These are phyloP conservation scores for Callipepla californica DNA, from an alignment of 2,113 vertebrate genomes.

Conservation along the genomic window DNA sequence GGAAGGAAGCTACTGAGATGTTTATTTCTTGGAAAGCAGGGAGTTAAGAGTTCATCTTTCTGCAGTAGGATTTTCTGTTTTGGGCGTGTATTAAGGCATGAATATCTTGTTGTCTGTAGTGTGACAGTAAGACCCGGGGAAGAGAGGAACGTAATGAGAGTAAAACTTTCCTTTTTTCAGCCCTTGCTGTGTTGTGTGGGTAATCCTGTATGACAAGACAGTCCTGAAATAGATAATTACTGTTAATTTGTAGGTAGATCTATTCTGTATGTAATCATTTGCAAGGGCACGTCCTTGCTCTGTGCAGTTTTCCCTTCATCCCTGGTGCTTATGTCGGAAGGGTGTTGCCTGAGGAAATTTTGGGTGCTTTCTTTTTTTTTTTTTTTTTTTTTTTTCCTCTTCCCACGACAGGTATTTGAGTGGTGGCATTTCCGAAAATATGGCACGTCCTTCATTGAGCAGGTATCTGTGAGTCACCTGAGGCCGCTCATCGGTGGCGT, in stretches of 20 bases:
- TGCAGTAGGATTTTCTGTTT: neutral
- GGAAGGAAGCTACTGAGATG: neutral
- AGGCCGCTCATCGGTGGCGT: slow-evolving; percentile 91
- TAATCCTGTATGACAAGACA: neutral
- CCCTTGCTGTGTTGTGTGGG: neutral
- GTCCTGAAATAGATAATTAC: neutral
- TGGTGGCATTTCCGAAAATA: slow-evolving; percentile 99
- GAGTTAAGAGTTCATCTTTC: neutral
- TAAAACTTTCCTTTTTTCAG: neutral
- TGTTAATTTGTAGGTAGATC: neutral
- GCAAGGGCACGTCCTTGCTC: neutral
- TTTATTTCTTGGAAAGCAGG: neutral
- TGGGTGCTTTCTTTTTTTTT: slow-evolving; percentile 25
- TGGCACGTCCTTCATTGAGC: slow-evolving; percentile 96
- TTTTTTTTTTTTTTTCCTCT: neutral
- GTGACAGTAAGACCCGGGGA: neutral
- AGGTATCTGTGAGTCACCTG: slow-evolving; percentile 96
- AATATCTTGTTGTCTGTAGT: neutral
- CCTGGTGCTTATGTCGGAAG: neutral
- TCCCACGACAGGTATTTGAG: slow-evolving; percentile 90
- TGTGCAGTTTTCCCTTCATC: neutral
- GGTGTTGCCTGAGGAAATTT: neutral
- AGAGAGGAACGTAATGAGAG: neutral
- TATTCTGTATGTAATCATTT: neutral
- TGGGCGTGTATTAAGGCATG: neutral